A percentile compares a stretch with the other conserved stretches of the same genome.
Conservation (phyloP, 2,113 vertebrate species). For the Arenaria interpres region DNA sequence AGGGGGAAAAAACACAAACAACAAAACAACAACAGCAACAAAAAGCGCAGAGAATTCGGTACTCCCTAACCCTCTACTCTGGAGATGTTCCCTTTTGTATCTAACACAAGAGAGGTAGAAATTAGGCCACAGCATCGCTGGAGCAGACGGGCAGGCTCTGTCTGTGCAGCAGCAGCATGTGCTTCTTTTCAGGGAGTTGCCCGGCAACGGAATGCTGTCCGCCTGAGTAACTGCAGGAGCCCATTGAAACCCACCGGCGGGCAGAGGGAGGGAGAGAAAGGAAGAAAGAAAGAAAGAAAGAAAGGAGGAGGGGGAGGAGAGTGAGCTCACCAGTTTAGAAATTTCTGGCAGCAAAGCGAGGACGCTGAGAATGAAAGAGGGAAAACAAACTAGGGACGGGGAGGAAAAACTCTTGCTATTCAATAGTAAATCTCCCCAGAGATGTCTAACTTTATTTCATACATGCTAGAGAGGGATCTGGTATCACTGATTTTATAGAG, state of each 20-base stretch:
- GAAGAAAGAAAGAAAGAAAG: not conserved
- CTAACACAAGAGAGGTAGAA: conserved; percentile 60
- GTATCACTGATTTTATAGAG: not conserved
- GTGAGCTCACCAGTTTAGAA: conserved; percentile 54
- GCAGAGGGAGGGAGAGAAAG: conserved; percentile 23
- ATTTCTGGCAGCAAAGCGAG: conserved; percentile 27
- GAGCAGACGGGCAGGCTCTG: conserved; percentile 68
- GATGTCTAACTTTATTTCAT: not conserved
- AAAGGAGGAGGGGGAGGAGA: not conserved
- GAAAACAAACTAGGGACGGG: not conserved
- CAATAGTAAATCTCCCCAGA: not conserved
- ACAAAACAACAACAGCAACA: not conserved
- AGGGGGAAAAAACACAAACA: not conserved
- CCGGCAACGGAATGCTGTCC: conserved; percentile 74
- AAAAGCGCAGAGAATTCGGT: conserved; percentile 45
- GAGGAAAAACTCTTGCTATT: conserved; percentile 18
- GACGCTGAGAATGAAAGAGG: conserved; percentile 16
- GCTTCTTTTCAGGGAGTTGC: conserved; percentile 66
- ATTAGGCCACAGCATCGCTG: conserved; percentile 67
- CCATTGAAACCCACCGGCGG: conserved; percentile 49
- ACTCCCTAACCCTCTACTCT: conserved; percentile 33
- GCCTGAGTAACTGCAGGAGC: conserved; percentile 54
- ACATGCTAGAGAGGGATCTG: not conserved
- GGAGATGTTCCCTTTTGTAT: conserved; percentile 70
- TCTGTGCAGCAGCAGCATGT: conserved; percentile 53